Base-by-base conservation (phyloP, 2,797 vertebrate species). In the Odontamblyopus rebecca region DNA sequence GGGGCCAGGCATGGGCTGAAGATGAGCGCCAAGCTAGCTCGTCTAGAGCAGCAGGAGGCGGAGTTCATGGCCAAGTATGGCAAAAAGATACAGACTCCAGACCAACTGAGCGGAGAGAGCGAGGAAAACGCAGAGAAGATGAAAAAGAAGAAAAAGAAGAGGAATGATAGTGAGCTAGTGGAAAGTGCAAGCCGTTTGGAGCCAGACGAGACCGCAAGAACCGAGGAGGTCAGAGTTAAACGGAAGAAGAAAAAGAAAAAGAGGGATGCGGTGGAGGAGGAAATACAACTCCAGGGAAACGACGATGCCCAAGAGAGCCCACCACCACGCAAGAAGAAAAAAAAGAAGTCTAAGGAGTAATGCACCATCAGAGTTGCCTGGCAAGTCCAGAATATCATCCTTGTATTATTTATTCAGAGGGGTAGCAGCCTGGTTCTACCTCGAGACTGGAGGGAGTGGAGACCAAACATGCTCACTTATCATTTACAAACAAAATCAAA, bases 1-100 rank as follows among this genome's bases (percentile, higher is more conserved):
- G 97, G 97, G 53, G 97, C 97, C 18, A 93, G 96, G 13, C 94
- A 96, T 0, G 97, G 98, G 29, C 67, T 98, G 64, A 98, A 89
- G 0, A 98, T 99, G 98, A 97, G 93, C 0, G 97, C 98, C 74
- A 98, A 99, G 87, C 87, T 99, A 61, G 96, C 96, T 0, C 89
- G 96, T 4, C 90, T 99, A 66, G 95, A 98, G 86, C 94, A 96
- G 88, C 97, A 99, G 88, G 98, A 99, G 51, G 93, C 89, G 0
- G 95, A 94, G 62, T 99, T 97, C 83, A 90, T 99, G 92, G 94
- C 94, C 18, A 92, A 73, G 0, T 94, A 95, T 1, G 74, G 88
- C 19, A 92, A 89, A 72, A 92, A 90, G 63, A 86, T 68, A 63
- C 72, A 89, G 48, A 1, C 76, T 9, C 68, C 27, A 41, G 65